phyloP scores from a whole-genome alignment of 1,140 invertebrate species.

The Capitella teleta region DNA sequence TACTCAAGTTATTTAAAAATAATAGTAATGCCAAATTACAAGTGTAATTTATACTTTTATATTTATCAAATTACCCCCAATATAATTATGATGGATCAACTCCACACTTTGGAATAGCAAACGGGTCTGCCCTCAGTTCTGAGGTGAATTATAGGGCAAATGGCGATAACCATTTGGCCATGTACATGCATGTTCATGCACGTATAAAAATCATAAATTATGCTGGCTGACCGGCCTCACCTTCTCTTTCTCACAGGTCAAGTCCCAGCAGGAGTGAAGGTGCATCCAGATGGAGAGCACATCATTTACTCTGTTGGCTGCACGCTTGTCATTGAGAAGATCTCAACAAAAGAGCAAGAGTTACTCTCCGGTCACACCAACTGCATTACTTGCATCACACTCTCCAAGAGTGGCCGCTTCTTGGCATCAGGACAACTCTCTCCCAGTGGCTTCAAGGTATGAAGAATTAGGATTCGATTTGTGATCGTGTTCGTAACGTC shows the following conservation, averaged over 20 bases:
- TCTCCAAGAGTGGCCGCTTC: constrained; percentile 66
- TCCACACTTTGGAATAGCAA: too few relatives aligned
- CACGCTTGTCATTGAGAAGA: constrained; percentile 68
- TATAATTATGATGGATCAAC: too few relatives aligned
- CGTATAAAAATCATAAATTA: too few relatives aligned
- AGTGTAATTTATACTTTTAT: too few relatives aligned
- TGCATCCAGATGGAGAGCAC: constrained; percentile 65
- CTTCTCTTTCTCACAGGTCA: constrained; percentile 46
- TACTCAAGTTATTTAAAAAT: too few relatives aligned
- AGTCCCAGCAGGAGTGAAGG: constrained; percentile 51
- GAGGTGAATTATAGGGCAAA: too few relatives aligned
- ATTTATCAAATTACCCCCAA: too few relatives aligned
- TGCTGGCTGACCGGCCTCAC: too few relatives aligned
- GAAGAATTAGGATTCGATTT: neutral
- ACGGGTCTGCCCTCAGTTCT: too few relatives aligned
- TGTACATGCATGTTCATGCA: too few relatives aligned
- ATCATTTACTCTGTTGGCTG: constrained; percentile 73
- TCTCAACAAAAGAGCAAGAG: constrained; percentile 56
- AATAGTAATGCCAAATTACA: too few relatives aligned
- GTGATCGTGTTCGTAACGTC: neutral
- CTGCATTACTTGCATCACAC: constrained; percentile 64
- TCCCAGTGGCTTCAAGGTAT: constrained; percentile 75
- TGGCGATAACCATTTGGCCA: too few relatives aligned
- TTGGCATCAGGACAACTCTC: constrained; percentile 80
- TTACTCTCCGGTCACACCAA: constrained; percentile 76